Conservation (phyloP, 2,113 vertebrate species). For the Pygoscelis antarcticus region DNA sequence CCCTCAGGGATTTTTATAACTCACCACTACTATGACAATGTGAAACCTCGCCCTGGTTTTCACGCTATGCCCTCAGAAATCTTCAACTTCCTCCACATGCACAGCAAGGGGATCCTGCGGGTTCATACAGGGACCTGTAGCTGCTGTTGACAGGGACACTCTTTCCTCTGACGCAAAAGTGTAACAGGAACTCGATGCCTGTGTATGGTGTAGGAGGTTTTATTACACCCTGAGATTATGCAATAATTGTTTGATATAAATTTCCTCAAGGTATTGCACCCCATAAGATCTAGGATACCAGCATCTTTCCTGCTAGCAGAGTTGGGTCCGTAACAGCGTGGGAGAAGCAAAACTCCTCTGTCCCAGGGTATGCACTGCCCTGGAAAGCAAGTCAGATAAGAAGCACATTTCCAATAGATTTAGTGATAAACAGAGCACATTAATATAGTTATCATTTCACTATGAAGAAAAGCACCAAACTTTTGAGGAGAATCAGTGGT, state of each 20-base stretch:
- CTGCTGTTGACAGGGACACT: conserved; percentile 79
- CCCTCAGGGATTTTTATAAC: conserved; percentile 92
- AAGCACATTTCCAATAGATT: conserved; percentile 66
- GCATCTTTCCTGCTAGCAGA: conserved; percentile 9
- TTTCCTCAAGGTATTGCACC: conserved; percentile 55
- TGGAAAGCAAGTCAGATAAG: conserved; percentile 13
- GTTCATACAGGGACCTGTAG: conserved; percentile 90
- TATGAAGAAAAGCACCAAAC: not conserved
- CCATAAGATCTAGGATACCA: conserved; percentile 20
- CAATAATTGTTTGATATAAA: conserved; percentile 71
- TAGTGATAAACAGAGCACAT: conserved; percentile 63
- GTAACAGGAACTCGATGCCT: not conserved
- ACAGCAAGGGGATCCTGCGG: conserved; percentile 90
- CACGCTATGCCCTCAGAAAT: conserved; percentile 98
- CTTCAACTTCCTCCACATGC: conserved; percentile 97
- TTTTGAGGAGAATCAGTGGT: not conserved
- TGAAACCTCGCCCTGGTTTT: conserved; percentile 97
- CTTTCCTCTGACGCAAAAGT: not conserved
- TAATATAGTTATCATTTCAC: not conserved
- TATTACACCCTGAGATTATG: conserved; percentile 58
- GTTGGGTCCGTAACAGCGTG: not conserved
- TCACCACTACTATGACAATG: conserved; percentile 98
- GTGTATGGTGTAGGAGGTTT: not conserved
- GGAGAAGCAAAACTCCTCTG: not conserved
- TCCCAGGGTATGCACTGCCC: not conserved